These are phyloP conservation scores for Tetragonula carbonaria DNA, from an alignment of 2,888 invertebrate genomes.

Conservation along the genomic window DNA sequence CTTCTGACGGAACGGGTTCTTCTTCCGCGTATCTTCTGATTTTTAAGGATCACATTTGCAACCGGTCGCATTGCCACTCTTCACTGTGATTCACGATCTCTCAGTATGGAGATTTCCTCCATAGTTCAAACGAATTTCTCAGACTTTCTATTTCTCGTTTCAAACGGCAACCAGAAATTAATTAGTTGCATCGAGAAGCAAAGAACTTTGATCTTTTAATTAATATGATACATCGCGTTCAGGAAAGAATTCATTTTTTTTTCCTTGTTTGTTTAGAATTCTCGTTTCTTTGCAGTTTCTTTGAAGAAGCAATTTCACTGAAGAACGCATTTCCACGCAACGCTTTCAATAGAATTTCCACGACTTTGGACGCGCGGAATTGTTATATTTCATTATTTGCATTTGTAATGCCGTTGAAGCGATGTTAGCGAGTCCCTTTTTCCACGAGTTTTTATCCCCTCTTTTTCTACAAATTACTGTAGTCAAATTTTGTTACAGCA, in stretches of 20 bases:
- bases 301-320: not conserved
- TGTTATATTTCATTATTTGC: not conserved
- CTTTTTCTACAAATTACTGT: no score
- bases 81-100: not conserved
- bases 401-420: not conserved
- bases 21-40: slow-evolving; percentile 19
- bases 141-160: not conserved
- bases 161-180: not conserved
- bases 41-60: slow-evolving; percentile 22
- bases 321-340: not conserved
- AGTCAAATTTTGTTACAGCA: no score
- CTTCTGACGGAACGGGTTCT: slow-evolving; percentile 28
- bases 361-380: not conserved
- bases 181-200: not conserved
- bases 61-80: slow-evolving; percentile 22
- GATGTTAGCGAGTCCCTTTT: not conserved
- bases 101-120: not conserved
- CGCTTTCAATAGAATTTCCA: not conserved
- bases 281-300: not conserved
- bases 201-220: not conserved
- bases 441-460: not conserved
- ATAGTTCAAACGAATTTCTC: not conserved
- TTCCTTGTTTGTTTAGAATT: no score
- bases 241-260: not conserved
- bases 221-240: not conserved